phyloP scores from a whole-genome alignment of 2,888 invertebrate species.

The Tetranychus piercei region DNA sequence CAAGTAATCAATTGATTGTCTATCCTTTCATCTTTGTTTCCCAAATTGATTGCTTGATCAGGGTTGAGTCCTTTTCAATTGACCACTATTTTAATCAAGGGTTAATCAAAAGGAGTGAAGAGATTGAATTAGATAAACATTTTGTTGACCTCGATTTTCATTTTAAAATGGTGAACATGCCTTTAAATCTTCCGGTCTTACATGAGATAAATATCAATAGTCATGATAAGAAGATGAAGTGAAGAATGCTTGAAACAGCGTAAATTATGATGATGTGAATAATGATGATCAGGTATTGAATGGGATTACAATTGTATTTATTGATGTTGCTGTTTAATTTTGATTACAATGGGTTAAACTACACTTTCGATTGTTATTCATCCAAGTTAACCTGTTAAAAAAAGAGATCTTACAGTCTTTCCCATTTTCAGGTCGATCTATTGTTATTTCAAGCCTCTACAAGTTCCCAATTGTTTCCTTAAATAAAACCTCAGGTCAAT shows the following conservation, averaged over 20 bases:
- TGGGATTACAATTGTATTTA: not conserved
- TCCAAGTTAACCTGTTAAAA: not conserved
- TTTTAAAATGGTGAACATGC: not conserved
- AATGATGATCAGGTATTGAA: not conserved
- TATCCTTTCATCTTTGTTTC: not conserved
- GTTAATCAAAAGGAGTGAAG: not conserved
- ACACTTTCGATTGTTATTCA: not conserved
- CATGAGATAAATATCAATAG: not conserved
- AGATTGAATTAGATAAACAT: not conserved
- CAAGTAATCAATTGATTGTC: not conserved
- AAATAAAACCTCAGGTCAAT: conserved; percentile 1
- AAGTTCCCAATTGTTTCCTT: not conserved
- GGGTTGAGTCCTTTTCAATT: not conserved
- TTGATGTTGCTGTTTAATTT: not conserved
- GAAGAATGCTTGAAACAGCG: too few relatives aligned
- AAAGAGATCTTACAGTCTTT: not conserved
- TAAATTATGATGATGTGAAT: not conserved
- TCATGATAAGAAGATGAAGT: too few relatives aligned
- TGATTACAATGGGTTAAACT: not conserved
- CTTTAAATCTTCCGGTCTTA: not conserved
- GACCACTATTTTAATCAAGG: not conserved
- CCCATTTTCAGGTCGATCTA: not conserved
- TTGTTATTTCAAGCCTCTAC: not conserved
- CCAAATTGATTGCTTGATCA: not conserved
- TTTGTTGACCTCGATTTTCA: not conserved